phyloP scores from a whole-genome alignment of 2,797 vertebrate species.

The Nyctalus aviator region DNA sequence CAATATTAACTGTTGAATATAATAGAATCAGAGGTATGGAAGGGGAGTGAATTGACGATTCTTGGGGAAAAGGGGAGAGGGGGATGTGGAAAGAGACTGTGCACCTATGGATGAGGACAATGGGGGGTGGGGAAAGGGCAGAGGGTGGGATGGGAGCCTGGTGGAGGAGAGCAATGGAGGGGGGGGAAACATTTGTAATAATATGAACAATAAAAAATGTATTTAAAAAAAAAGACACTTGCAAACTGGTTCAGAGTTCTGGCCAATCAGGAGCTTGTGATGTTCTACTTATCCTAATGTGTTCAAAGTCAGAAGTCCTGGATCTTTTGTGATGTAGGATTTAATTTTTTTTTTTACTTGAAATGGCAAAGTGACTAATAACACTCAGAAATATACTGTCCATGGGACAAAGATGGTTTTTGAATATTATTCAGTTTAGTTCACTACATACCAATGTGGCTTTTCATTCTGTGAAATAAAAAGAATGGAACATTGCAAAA shows the following conservation, averaged over 20 bases:
- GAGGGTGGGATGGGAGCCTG: too few species aligned
- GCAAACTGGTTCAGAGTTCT: background rate
- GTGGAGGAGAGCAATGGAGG: too few species aligned
- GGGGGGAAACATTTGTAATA: too few species aligned
- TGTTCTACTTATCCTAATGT: background rate
- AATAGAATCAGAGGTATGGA: too few species aligned
- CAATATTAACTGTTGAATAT: too few species aligned
- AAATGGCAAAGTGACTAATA: slow-evolving; percentile 33
- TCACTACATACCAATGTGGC: background rate
- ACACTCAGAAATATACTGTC: background rate
- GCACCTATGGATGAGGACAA: too few species aligned
- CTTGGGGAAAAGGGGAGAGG: too few species aligned
- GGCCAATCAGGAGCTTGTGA: background rate
- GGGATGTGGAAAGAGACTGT: too few species aligned
- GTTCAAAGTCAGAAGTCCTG: slow-evolving; percentile 21
- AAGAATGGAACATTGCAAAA: background rate
- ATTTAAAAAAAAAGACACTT: background rate
- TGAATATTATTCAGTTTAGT: slow-evolving; percentile 1
- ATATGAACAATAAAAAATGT: too few species aligned
- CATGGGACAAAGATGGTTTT: background rate
- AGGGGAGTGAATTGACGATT: too few species aligned
- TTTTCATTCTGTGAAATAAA: slow-evolving; percentile 29
- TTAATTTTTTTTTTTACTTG: background rate
- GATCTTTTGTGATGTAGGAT: background rate
- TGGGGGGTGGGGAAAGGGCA: too few species aligned